Evolutionary conservation across 64 coral and sea anemone genomes (phyloP).

Genomic region (Stichodactyla helianthus): DNA sequence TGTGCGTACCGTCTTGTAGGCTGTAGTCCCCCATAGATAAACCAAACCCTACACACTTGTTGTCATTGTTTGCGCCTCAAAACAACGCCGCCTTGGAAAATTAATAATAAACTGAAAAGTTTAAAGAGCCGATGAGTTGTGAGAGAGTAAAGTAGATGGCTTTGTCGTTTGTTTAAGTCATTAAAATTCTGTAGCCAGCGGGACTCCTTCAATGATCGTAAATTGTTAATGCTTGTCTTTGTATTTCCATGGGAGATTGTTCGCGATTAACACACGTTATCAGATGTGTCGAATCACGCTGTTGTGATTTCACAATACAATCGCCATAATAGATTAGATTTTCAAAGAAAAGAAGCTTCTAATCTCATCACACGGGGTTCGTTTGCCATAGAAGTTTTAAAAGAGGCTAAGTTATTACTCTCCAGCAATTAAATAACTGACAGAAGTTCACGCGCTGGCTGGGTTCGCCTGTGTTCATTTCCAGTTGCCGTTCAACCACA

Average conservation of each 20-base stretch:
- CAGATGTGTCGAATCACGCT: slow-evolving; percentile 1
- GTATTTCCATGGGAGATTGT: slow-evolving; percentile 16
- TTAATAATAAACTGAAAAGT: neutral
- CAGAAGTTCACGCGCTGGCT: too few relatives aligned
- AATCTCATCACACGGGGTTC: neutral
- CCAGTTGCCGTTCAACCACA: neutral
- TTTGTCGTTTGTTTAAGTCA: neutral
- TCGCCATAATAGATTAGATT: neutral
- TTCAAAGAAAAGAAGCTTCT: neutral
- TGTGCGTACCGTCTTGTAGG: neutral
- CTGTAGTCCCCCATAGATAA: neutral
- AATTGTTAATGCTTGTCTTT: slow-evolving; percentile 12
- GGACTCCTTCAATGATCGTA: neutral
- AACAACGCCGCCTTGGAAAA: neutral
- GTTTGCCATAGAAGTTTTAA: slow-evolving; percentile 10
- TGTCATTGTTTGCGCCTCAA: neutral
- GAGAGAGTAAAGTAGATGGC: neutral
- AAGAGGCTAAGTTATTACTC: neutral
- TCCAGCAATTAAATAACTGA: neutral
- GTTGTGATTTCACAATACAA: neutral
- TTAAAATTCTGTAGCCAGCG: neutral
- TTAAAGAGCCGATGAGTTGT: neutral
- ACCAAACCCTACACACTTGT: neutral
- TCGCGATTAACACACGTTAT: slow-evolving; percentile 8
- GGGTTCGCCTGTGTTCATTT: neutral